A percentile compares a stretch with the other conserved stretches of the same genome.
Conservation (phyloP, 2,888 invertebrate species). For the Toxonevra muliebris region DNA sequence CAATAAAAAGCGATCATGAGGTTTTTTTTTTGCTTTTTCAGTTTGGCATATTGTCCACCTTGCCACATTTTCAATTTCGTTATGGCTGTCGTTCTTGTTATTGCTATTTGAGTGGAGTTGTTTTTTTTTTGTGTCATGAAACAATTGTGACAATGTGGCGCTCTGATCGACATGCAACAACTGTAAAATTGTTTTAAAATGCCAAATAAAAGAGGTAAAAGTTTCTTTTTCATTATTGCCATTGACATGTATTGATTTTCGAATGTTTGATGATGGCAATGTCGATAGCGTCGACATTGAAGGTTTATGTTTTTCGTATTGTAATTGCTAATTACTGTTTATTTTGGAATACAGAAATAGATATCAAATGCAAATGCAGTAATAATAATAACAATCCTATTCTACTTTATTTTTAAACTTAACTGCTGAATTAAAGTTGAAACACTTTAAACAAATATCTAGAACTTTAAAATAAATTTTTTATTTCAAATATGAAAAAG, state of each 20-base stretch:
- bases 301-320: too few species aligned
- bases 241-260: slow-evolving; percentile 34
- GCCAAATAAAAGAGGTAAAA: slow-evolving; percentile 34
- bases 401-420: too few species aligned
- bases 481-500: too few species aligned
- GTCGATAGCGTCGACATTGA: slow-evolving; percentile 8
- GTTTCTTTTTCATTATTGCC: slow-evolving; percentile 29
- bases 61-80: slow-evolving; percentile 10
- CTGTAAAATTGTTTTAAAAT: slow-evolving; percentile 37
- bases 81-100: background rate
- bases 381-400: too few species aligned
- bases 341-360: too few species aligned
- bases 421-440: too few species aligned
- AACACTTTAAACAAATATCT: too few species aligned
- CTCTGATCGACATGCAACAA: slow-evolving; percentile 39
- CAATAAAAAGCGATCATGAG: slow-evolving; percentile 6
- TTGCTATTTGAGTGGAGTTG: background rate
- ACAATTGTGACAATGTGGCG: slow-evolving; percentile 27
- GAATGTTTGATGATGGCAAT: slow-evolving; percentile 13
- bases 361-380: too few species aligned
- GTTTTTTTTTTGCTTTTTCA: slow-evolving; percentile 7
- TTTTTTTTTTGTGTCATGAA: too few species aligned
- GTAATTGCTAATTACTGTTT: too few species aligned
- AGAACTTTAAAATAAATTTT: too few species aligned
- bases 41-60: slow-evolving; percentile 30